phyloP scores from a whole-genome alignment of 2,797 vertebrate genomes.

The Crenuchus spilurus region DNA sequence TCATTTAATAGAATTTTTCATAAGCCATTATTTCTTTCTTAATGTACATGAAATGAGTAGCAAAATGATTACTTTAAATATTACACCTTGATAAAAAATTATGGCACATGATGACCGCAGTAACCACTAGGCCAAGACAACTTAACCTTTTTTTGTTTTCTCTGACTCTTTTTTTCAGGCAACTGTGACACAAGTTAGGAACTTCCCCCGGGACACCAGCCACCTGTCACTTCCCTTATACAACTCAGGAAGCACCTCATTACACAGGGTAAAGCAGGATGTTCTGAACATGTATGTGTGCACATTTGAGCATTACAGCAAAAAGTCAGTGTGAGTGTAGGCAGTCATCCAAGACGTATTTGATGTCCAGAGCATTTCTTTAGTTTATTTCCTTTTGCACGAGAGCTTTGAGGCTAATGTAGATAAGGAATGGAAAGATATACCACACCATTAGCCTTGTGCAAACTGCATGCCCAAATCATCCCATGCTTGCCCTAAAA shows the following conservation, averaged over 20 bases:
- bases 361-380: too few relatives aligned
- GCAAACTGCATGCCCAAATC: too few relatives aligned
- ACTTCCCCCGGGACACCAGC: conserved; percentile 66
- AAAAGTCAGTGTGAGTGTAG: not conserved
- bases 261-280: conserved; percentile 65
- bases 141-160: not conserved
- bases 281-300: not conserved
- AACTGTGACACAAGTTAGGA: conserved; percentile 57
- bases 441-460: too few relatives aligned
- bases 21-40: too few relatives aligned
- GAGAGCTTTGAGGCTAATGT: too few relatives aligned
- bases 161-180: conserved; percentile 53
- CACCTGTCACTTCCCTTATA: conserved; percentile 70
- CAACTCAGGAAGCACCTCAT: conserved; percentile 61
- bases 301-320: not conserved
- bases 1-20: too few relatives aligned
- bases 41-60: too few relatives aligned
- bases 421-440: too few relatives aligned
- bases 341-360: too few relatives aligned
- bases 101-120: not conserved
- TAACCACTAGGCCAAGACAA: not conserved
- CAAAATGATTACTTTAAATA: too few relatives aligned
- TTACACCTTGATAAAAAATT: not conserved
- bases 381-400: too few relatives aligned
- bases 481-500: too few relatives aligned